These are phyloP conservation scores for Porites evermanni DNA, from an alignment of 92 coral and sea anemone species.

Conservation along the genomic window DNA sequence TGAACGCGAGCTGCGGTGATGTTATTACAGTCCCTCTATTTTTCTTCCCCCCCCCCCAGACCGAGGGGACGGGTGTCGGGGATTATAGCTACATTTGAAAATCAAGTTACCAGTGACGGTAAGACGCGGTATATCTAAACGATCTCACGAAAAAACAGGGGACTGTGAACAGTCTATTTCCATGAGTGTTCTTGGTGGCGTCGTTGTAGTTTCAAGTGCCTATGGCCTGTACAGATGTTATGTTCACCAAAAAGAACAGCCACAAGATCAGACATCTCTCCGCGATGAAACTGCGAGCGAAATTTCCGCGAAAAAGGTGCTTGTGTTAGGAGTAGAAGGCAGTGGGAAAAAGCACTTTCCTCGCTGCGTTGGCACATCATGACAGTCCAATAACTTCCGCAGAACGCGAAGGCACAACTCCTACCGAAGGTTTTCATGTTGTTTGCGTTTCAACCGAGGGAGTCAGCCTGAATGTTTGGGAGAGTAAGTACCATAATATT, in stretches of 20 bases:
- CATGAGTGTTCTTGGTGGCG: slow-evolving; percentile 74
- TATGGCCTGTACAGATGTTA: slow-evolving; percentile 81
- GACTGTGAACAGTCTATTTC: not conserved
- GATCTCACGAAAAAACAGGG: too few relatives aligned
- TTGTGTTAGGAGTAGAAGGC: slow-evolving; percentile 86
- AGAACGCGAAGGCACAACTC: slow-evolving; percentile 67
- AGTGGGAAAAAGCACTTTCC: slow-evolving; percentile 90
- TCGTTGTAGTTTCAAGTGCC: slow-evolving; percentile 61
- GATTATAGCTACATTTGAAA: too few relatives aligned
- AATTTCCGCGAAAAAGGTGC: slow-evolving; percentile 71
- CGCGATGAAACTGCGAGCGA: slow-evolving; percentile 66
- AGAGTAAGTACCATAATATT: slow-evolving; percentile 69
- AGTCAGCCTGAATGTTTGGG: slow-evolving; percentile 89
- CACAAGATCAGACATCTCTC: slow-evolving; percentile 28
- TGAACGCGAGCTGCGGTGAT: too few relatives aligned
- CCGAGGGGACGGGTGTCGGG: too few relatives aligned
- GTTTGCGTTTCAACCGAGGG: slow-evolving; percentile 89
- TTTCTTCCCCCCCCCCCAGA: too few relatives aligned
- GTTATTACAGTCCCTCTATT: too few relatives aligned
- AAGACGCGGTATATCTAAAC: too few relatives aligned
- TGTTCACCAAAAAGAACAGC: slow-evolving; percentile 35
- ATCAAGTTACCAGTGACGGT: too few relatives aligned
- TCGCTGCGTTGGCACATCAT: slow-evolving; percentile 84
- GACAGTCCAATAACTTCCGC: slow-evolving; percentile 43
- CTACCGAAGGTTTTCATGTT: slow-evolving; percentile 94